These are phyloP conservation scores for Conops quadrifasciatus DNA, from an alignment of 2,888 invertebrate genomes.

Conservation along the genomic window DNA sequence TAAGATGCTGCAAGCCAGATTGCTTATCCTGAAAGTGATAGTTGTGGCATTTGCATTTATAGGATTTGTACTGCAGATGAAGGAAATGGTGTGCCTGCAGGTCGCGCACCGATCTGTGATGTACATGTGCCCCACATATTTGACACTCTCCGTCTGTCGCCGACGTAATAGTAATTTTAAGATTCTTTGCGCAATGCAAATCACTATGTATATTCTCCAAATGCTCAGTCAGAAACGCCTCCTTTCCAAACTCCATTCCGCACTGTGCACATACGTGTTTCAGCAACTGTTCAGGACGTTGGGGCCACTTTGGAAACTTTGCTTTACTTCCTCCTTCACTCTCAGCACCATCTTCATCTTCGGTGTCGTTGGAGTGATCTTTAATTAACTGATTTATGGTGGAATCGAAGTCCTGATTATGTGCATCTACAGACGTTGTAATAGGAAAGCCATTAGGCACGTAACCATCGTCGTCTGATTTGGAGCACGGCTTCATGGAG, in stretches of 20 bases:
- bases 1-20: constrained; percentile 26
- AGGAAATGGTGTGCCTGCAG: constrained; percentile 29
- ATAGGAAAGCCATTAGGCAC: constrained; percentile 19
- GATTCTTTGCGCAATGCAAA: constrained; percentile 17
- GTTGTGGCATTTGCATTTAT: constrained; percentile 35
- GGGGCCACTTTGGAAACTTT: constrained; percentile 65
- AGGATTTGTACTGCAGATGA: constrained; percentile 32
- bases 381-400: constrained; percentile 16
- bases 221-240: constrained; percentile 32
- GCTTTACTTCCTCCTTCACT: background rate
- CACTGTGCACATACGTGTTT: constrained; percentile 32
- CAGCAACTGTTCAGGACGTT: constrained; percentile 65
- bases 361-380: constrained; percentile 3
- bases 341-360: background rate
- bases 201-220: constrained; percentile 33
- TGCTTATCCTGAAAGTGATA: constrained; percentile 29
- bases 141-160: constrained; percentile 19
- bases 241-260: constrained; percentile 34
- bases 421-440: background rate
- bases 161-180: constrained; percentile 21
- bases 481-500: background rate
- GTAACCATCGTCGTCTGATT: constrained; percentile 18
- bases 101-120: constrained; percentile 26
- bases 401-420: constrained; percentile 17
- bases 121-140: constrained; percentile 31